Base-by-base conservation (phyloP, 2,113 vertebrate species). In the Equus quagga region DNA sequence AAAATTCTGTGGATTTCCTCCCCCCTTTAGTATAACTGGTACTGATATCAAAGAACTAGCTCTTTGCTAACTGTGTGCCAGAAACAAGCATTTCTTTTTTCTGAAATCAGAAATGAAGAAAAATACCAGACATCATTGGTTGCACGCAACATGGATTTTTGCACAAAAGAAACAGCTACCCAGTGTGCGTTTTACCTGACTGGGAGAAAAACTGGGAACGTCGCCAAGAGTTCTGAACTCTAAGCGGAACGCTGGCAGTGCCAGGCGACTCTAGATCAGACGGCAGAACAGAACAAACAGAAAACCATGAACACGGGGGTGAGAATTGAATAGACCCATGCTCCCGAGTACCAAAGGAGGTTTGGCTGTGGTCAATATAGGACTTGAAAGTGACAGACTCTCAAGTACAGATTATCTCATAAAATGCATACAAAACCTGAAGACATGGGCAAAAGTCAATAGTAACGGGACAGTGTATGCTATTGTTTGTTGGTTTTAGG, bases 201-300 rank as follows among this genome's bases (percentile, higher is more conserved):
- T 97, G 98, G 4, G 98, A 99, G 99, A 99, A 99, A 99, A 99
- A 99, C 97, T 99, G 99, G 98, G 98, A 99, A 91, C 99, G 99
- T 98, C 99, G 99, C 98, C 99, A 99, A 99, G 98, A 98, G 99
- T 99, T 99, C 99, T 99, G 99, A 98, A 99, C 98, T 98, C 99
- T 99, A 98, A 99, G 98, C 28, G 99, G 98, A 97, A 99, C 97
- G 89, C 94, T 96, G 98, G 99, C 98, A 98, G 98, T 98, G 98
- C 94, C 98, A 97, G 98, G 97, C 8, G 14, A 93, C 97, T 98
- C 99, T 99, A 97, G 98, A 98, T 96, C 86, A 92, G 94, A 94
- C 0, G 89, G 98, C 95, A 98, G 90, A 96, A 98, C 96, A 31
- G 97, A 98, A 99, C 97, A 98, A 98, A 98, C 98, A 98, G 97